A percentile compares a stretch with the other conserved stretches of the same genome.
phyloP scores from a whole-genome alignment of 1,140 invertebrate genomes.

The Drosophila quadrilineata region DNA sequence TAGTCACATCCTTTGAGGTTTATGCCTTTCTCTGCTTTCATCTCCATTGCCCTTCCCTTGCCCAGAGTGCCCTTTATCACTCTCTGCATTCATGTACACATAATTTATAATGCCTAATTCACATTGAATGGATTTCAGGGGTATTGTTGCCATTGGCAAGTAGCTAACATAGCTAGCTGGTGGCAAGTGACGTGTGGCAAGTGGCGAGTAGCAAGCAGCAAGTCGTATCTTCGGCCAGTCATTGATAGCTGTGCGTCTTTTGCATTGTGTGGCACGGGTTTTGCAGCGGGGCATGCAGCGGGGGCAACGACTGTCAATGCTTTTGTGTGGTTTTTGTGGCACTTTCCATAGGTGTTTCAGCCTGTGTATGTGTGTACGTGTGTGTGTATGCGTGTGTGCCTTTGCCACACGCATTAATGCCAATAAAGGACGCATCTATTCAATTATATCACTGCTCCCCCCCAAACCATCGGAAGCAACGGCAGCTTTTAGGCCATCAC shows the following conservation, averaged over 20 bases:
- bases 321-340: constrained; percentile 68
- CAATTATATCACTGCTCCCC: constrained; percentile 57
- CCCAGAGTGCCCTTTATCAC: not conserved
- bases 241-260: constrained; percentile 32
- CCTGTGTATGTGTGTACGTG: constrained; percentile 7
- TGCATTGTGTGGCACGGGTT: constrained; percentile 18
- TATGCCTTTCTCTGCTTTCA: too few relatives aligned
- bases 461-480: not conserved
- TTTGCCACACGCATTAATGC: constrained; percentile 51
- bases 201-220: not conserved
- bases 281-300: too few relatives aligned
- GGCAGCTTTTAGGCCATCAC: constrained; percentile 23
- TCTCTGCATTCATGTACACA: constrained; percentile 5
- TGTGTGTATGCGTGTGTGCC: constrained; percentile 21
- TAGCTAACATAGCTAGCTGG: too few relatives aligned
- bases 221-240: constrained; percentile 15
- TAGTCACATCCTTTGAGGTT: too few relatives aligned
- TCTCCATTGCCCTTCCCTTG: not conserved
- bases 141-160: constrained; percentile 1
- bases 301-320: too few relatives aligned
- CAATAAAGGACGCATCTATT: constrained; percentile 72
- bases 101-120: constrained; percentile 63
- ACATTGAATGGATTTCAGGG: constrained; percentile 42
- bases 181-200: not conserved
- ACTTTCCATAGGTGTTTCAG: constrained; percentile 38